Evolutionary conservation across 2,113 vertebrate species (phyloP), one percentile per base, ranked within the genome.

Genomic region (Cromileptes altivelis): DNA sequence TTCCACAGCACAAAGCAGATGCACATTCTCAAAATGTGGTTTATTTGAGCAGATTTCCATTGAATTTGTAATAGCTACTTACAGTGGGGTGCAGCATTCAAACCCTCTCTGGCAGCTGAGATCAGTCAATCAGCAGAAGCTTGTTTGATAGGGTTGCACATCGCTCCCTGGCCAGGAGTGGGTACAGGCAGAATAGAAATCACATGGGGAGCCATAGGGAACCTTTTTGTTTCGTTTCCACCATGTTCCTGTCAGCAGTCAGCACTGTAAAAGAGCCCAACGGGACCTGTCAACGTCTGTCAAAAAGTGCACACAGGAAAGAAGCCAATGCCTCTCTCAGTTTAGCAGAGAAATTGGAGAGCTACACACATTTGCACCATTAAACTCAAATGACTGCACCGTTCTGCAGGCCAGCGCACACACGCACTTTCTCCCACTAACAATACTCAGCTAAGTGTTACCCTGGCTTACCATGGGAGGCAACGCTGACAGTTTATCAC

Each of bases 201-300:
- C 86, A 68, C 75, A 77, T 60, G 47, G 81, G 86, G 70, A 82
- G 80, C 80, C 23, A 65, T 49, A 52, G 58, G 64, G 69, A 85
- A 60, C 47, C 60, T 67, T 81, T 85, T 82, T 82, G 78, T 88
- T 88, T 88, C 27, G 49, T 88, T 89, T 84, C 75, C 83, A 88
- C 58, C 75, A 77, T 89, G 90, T 88, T 89, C 58, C 85, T 89
- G 85, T 91, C 90, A 88, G 84, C 88, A 88, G 83, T 85, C 80
- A 78, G 83, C 64, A 52, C 83, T 60, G 85, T 86, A 80, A 91
- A 84, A 75, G 83, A 88, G 83, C 68, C 83, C 88, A 84, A 63
- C 25, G 81, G 85, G 88, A 80, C 85, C 67, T 80, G 83, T 89
- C 90, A 88, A 33, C 65, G 55, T 82, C 87, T 88, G 78, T 88